Evolutionary conservation across 2,888 invertebrate species (phyloP), one percentile per base, ranked within the genome.

Genomic region (Eristalis pertinax): DNA sequence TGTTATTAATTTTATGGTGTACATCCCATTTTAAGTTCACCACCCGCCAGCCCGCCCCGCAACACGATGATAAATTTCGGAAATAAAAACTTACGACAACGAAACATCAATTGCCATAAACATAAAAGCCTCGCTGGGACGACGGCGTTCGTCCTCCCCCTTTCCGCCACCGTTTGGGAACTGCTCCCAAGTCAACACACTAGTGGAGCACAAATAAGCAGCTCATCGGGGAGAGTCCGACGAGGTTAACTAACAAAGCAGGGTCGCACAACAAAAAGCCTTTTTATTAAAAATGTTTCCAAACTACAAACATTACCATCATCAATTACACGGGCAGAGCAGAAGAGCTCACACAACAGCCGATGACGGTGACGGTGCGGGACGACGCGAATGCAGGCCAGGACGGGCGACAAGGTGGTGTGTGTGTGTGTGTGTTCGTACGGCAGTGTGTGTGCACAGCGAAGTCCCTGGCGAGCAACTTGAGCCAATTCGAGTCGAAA

Each of bases 31-130:
- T 87, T 80, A 87, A 87, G 84, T 87, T 87, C 64, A 50, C 24
- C 10, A 35, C 58, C 58, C 64, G 19, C 56, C 38, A 29, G 32
- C 38, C 22, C 11, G 22, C 35, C 13, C 35, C 19, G 64, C 68
- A 63, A 35, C 87, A 80, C 84, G 76, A 87, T 87, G 87, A 87
- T 84, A 87, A 87, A 87, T 87, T 84, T 87, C 50, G 72, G 79
- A 87, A 87, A 87, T 87, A 87, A 87, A 87, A 87, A 87, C 87
- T 87, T 87, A 87, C 87, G 87, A 84, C 87, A 87, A 76, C 84
- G 50, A 80, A 84, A 87, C 87, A 87, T 87, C 87, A 87, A 87
- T 87, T 87, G 87, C 87, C 78, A 87, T 84, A 87, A 87, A 87
- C 79, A 86, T 86, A 86, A 86, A 86, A 86, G 85, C 85, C 85